A percentile compares a stretch with the other conserved stretches of the same genome.
These are phyloP conservation scores for Ardeotis arabs DNA, from an alignment of 2,113 vertebrate genomes.

Conservation along the genomic window DNA sequence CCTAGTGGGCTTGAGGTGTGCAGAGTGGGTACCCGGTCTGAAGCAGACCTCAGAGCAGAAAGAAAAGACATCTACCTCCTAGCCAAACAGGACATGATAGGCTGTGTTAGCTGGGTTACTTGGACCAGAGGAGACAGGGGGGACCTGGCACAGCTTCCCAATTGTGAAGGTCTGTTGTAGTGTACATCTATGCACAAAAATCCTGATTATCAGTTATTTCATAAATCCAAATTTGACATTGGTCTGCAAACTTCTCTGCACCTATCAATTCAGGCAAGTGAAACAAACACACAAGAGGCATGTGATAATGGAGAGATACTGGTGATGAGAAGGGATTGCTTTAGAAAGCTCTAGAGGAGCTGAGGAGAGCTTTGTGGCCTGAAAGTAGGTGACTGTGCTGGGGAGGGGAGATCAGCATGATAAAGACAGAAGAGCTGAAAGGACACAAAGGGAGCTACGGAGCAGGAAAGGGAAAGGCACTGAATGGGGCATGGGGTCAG, in stretches of 20 bases:
- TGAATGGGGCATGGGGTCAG: neutral
- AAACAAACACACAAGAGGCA: neutral
- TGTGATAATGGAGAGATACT: neutral
- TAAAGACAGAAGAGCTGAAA: constrained; percentile 42
- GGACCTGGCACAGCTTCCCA: neutral
- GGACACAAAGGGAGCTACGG: constrained; percentile 13
- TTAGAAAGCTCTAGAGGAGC: neutral
- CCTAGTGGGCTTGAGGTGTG: neutral
- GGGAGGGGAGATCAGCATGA: constrained; percentile 38
- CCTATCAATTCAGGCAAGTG: neutral
- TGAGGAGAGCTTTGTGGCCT: constrained; percentile 20
- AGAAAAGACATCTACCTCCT: neutral
- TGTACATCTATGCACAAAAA: neutral
- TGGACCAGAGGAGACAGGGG: neutral
- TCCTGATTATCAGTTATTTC: neutral
- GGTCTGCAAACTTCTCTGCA: neutral
- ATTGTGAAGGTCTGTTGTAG: neutral
- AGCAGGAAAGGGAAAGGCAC: constrained; percentile 12
- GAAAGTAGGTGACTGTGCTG: neutral
- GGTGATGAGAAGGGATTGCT: neutral
- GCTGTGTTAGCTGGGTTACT: neutral
- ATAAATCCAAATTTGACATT: neutral
- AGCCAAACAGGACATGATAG: neutral
- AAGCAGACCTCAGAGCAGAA: neutral
- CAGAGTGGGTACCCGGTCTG: neutral